Evolutionary conservation across 1,140 invertebrate genomes (phyloP).

Genomic region (Hirudo medicinalis): DNA sequence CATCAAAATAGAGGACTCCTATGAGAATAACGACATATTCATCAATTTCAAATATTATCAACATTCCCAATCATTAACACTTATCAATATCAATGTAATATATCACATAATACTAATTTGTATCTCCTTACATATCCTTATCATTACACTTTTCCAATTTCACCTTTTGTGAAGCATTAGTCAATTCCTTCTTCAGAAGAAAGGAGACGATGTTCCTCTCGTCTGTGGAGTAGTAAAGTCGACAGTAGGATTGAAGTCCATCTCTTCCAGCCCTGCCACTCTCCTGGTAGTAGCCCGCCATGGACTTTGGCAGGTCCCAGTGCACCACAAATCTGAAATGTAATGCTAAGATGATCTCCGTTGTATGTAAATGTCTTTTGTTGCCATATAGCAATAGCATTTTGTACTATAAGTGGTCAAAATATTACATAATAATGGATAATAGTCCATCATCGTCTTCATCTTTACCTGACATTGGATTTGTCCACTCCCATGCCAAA

Average conservation of each 20-base stretch:
- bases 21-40: no score
- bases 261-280: slow-evolving; percentile 87
- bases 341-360: not conserved
- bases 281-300: slow-evolving; percentile 97
- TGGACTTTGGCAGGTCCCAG: slow-evolving; percentile 80
- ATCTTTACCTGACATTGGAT: slow-evolving; percentile 48
- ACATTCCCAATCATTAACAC: no score
- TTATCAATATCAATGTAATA: no score
- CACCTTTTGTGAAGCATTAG: slow-evolving; percentile 39
- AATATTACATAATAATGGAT: not conserved
- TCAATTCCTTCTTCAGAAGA: slow-evolving; percentile 56
- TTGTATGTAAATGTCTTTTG: not conserved
- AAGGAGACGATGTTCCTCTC: slow-evolving; percentile 68
- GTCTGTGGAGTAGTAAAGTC: slow-evolving; percentile 59
- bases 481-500: slow-evolving; percentile 68
- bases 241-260: slow-evolving; percentile 49
- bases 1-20: no score
- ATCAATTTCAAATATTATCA: no score
- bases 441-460: not conserved
- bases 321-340: slow-evolving; percentile 53
- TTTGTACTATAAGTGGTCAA: no score
- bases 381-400: not conserved
- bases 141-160: not conserved
- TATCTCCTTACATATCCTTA: no score
- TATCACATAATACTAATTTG: no score